Conservation (phyloP, 2,797 vertebrate species). For the Hemibagrus guttatus region DNA sequence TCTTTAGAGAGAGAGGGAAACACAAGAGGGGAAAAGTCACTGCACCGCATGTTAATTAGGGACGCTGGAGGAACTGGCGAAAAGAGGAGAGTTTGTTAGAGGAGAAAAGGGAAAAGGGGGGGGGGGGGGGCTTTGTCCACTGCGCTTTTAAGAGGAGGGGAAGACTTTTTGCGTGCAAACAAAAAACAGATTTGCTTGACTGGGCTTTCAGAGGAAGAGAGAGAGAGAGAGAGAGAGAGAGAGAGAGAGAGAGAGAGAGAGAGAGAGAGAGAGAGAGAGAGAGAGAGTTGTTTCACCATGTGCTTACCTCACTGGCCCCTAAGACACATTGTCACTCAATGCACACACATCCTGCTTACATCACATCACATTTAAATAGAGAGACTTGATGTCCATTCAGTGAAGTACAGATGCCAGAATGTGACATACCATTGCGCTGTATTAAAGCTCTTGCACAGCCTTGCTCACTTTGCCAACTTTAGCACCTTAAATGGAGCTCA, state of each 20-base stretch:
- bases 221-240: slow-evolving; percentile 17
- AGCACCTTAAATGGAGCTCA: neutral
- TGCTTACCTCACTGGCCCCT: slow-evolving; percentile 38
- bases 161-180: slow-evolving; percentile 62
- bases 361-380: slow-evolving; percentile 36
- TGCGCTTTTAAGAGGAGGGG: slow-evolving; percentile 42
- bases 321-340: slow-evolving; percentile 40
- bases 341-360: slow-evolving; percentile 28
- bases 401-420: slow-evolving; percentile 23
- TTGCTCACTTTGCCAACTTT: slow-evolving; percentile 20
- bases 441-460: neutral
- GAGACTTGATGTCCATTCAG: slow-evolving; percentile 21
- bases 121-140: slow-evolving; percentile 45
- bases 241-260: slow-evolving; percentile 4
- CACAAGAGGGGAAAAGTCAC: slow-evolving; percentile 79
- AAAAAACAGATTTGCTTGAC: slow-evolving; percentile 61
- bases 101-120: slow-evolving; percentile 56
- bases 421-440: slow-evolving; percentile 17
- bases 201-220: slow-evolving; percentile 50
- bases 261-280: slow-evolving; percentile 36
- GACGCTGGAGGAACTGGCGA: slow-evolving; percentile 63
- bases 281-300: slow-evolving; percentile 28
- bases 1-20: slow-evolving; percentile 73
- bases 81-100: slow-evolving; percentile 72
- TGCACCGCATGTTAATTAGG: slow-evolving; percentile 80